Conservation (phyloP, 2,113 vertebrate genomes). For the Hypocryptadius cinnamomeus region DNA sequence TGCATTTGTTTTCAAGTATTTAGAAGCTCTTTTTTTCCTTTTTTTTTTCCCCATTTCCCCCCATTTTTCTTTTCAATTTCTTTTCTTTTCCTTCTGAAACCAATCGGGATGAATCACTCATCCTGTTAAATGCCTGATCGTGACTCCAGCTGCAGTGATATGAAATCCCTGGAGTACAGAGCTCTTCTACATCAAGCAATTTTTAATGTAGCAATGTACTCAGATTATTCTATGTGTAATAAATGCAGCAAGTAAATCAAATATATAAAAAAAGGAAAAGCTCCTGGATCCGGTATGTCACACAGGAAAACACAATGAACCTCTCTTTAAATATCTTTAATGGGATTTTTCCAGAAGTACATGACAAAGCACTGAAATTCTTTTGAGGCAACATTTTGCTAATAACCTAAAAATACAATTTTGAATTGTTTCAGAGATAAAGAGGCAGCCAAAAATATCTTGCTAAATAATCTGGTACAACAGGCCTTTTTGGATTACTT, state of each 20-base stretch:
- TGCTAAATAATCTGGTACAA: constrained; percentile 32
- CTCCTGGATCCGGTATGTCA: neutral
- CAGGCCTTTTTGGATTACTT: neutral
- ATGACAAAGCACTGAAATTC: constrained; percentile 21
- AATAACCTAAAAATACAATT: constrained; percentile 52
- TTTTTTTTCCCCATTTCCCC: fast-evolving
- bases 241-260: constrained; percentile 22
- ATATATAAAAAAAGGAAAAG: neutral
- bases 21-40: fast-evolving
- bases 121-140: neutral
- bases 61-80: neutral
- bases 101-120: constrained; percentile 6
- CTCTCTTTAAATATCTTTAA: neutral
- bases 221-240: neutral
- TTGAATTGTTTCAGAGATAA: constrained; percentile 34
- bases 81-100: neutral
- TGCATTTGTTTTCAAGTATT: neutral
- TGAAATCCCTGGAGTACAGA: constrained; percentile 5
- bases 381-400: constrained; percentile 18
- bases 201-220: neutral
- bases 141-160: constrained; percentile 35
- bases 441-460: constrained; percentile 25
- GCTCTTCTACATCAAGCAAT: neutral
- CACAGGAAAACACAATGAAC: neutral
- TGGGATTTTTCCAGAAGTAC: neutral